Percentiles rank a stretch among this genome's conserved stretches.
phyloP scores from a whole-genome alignment of 2,797 vertebrate species.

The Sitta carolinensis region DNA sequence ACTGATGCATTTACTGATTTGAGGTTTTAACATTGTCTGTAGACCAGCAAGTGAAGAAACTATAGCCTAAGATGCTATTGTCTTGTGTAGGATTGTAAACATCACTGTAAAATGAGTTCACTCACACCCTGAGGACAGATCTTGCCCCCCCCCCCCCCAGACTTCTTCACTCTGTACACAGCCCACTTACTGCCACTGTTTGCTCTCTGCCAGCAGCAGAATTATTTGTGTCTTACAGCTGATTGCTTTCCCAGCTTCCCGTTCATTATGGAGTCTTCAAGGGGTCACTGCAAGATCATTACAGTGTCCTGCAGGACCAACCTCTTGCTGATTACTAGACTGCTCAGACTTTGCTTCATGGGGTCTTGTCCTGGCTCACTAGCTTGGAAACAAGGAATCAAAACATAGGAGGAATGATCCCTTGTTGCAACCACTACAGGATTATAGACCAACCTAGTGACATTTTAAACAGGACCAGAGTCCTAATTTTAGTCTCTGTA shows the following conservation, averaged over 20 bases:
- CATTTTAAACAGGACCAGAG: constrained; percentile 34
- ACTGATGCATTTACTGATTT: neutral
- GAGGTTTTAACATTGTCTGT: neutral
- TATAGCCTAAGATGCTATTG: neutral
- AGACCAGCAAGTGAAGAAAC: neutral
- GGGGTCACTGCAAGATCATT: neutral
- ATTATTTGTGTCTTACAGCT: neutral
- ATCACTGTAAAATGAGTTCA: neutral
- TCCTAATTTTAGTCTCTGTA: constrained; percentile 58
- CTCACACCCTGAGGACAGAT: neutral
- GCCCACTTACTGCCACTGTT: neutral
- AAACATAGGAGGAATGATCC: neutral
- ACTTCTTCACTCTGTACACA: neutral
- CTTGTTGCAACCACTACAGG: neutral
- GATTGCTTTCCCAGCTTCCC: neutral
- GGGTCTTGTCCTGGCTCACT: neutral
- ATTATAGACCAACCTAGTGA: constrained; percentile 43
- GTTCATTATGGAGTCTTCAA: neutral
- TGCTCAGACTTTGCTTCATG: neutral
- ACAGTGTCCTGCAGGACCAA: neutral
- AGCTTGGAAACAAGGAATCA: neutral
- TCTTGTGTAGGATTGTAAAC: neutral
- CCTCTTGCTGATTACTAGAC: constrained; percentile 9
- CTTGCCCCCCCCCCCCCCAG: neutral
- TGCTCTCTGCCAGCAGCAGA: neutral